Base-by-base conservation (phyloP, 2,113 vertebrate species). In the Corynorhinus townsendii region DNA sequence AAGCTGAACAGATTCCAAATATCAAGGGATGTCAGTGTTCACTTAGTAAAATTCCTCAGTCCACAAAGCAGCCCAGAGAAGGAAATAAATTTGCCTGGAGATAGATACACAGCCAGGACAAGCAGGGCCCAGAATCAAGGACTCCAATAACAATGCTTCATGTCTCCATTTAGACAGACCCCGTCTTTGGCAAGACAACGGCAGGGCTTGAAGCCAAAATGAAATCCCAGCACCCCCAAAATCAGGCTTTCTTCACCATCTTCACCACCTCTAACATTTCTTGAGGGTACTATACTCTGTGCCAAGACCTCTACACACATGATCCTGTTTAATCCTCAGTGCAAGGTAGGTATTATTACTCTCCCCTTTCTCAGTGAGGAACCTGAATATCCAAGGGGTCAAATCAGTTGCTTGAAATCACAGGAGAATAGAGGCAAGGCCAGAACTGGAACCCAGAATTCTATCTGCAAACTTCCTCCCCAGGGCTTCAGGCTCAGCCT, bases 41-140 rank as follows among this genome's bases (percentile, higher is more conserved):
- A 71, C 52, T 54, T 4, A 71, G 62, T 72, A 35, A 45, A 87
- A 49, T 69, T 76, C 77, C 79, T 94, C n/a, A 22, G 59, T 86
- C 75, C 71, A 72, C 77, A 69, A n/a, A 73, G 68, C 62, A 85
- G 62, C 72, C 62, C 89, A 92, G 91, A 96, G 86, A 93, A 88
- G 59, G 72, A 87, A 92, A 95, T 80, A 90, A 79, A 95, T n/a
- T 40, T 76, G 64, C 66, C 64, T 76, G 38, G 22, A 16, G 86
- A 90, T 40, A 30, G 86, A 92, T 40, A 83, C 68, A 62, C 59
- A 92, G 45, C 62, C 79, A 76, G 80, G 87, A n/a, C 69, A 80
- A 85, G 64, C 54, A 80, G 26, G 47, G 56, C 26, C 68, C 45
- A 73, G 89, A 38, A 86, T 24, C 66, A 35, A 87, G 20, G 45